Conservation (phyloP, 2,888 invertebrate species). For the Drosophila atroscutellata region DNA sequence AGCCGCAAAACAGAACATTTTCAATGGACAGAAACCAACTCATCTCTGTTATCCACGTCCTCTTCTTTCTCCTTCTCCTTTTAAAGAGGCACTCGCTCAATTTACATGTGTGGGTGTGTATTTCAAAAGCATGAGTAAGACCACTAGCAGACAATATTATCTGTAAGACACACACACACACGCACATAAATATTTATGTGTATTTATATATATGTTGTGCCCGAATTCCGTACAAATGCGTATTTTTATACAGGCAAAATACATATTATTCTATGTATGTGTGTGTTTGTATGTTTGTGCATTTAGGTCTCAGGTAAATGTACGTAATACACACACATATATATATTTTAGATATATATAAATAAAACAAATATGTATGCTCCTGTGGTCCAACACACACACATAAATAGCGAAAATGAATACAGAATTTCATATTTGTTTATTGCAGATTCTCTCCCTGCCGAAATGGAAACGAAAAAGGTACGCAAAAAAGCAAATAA, state of each 20-base stretch:
- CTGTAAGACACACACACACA: neutral
- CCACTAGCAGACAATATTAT: neutral
- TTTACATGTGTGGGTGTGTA: conserved; percentile 1
- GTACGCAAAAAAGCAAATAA: conserved; percentile 13
- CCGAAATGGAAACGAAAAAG: conserved; percentile 38
- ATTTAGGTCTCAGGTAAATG: conserved; percentile 40
- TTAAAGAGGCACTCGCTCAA: neutral
- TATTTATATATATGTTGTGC: conserved; percentile 9
- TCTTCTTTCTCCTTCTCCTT: neutral
- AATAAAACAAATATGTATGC: neutral
- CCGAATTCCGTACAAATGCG: conserved; percentile 33
- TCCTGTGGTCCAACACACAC: neutral
- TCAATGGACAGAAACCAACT: conserved; percentile 17
- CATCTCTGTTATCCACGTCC: conserved; percentile 7
- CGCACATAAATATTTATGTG: neutral
- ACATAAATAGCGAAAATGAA: neutral
- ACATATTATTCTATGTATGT: neutral
- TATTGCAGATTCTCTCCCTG: conserved; percentile 9
- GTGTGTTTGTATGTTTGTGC: conserved; percentile 1
- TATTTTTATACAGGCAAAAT: conserved; percentile 24
- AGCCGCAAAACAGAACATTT: conserved; percentile 14
- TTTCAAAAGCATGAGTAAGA: neutral
- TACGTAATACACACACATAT: conserved; percentile 18
- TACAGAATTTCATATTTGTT: neutral
- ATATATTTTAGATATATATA: neutral